Evolutionary conservation across 1,140 invertebrate species (phyloP).

Genomic region (Rhyzopertha dominica): DNA sequence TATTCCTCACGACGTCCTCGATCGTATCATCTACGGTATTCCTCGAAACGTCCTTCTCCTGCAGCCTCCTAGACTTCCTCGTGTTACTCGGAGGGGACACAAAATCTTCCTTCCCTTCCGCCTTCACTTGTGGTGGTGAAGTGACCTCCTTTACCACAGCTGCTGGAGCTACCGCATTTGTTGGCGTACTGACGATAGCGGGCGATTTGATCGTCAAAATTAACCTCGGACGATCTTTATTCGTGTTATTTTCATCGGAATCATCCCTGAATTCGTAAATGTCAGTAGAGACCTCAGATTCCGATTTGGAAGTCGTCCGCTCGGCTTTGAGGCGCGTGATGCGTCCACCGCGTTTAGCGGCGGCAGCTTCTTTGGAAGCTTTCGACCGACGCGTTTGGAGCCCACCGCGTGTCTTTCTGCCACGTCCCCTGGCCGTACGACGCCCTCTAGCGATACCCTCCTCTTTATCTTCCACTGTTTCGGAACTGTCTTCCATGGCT

Average conservation of each 20-base stretch:
- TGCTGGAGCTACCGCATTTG: too few species aligned
- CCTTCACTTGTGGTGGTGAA: too few species aligned
- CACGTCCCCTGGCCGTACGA: slow-evolving; percentile 34
- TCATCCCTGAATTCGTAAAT: slow-evolving; percentile 83
- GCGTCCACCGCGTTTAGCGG: slow-evolving; percentile 47
- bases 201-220: slow-evolving; percentile 78
- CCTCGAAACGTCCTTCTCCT: slow-evolving; percentile 66
- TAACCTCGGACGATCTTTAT: slow-evolving; percentile 60
- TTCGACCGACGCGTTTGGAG: slow-evolving; percentile 54
- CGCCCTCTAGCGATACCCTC: slow-evolving; percentile 50
- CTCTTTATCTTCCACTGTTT: slow-evolving; percentile 28
- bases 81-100: slow-evolving; percentile 58
- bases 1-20: slow-evolving; percentile 74
- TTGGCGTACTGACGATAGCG: slow-evolving; percentile 41
- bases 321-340: slow-evolving; percentile 51
- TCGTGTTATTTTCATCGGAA: slow-evolving; percentile 57
- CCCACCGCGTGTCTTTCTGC: slow-evolving; percentile 37
- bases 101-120: slow-evolving; percentile 60
- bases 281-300: slow-evolving; percentile 51
- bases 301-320: slow-evolving; percentile 52
- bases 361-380: slow-evolving; percentile 47
- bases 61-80: slow-evolving; percentile 72
- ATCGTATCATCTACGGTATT: slow-evolving; percentile 79
- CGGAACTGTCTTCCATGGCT: slow-evolving; percentile 32
- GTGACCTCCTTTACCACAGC: slow-evolving; percentile 51